Conservation (phyloP, 2,888 invertebrate genomes). For the Pollenia amentaria region DNA sequence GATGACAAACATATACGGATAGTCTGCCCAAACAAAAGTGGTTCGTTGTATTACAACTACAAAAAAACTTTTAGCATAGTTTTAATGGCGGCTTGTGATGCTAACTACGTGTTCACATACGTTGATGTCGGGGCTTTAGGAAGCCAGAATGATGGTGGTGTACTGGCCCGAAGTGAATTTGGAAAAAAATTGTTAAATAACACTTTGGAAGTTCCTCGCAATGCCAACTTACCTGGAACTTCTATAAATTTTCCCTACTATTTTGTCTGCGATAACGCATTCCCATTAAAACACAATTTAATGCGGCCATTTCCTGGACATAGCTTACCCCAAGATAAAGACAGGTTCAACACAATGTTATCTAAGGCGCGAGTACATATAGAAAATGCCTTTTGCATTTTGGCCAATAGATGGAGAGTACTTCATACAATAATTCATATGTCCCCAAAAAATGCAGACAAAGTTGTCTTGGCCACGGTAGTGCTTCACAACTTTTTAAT, state of each 20-base stretch:
- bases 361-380: too few species aligned
- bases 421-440: background rate
- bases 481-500: background rate
- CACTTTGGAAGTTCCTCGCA: background rate
- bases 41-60: background rate
- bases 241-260: background rate
- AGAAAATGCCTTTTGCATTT: too few species aligned
- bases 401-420: background rate
- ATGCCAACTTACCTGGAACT: background rate
- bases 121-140: too few species aligned
- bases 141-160: too few species aligned
- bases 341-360: background rate
- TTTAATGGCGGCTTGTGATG: too few species aligned
- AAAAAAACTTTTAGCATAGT: too few species aligned
- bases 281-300: background rate
- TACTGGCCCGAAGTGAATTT: background rate
- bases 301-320: conserved; percentile 11
- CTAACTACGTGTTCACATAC: too few species aligned
- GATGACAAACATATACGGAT: background rate
- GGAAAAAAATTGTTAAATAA: background rate
- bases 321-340: conserved; percentile 1
- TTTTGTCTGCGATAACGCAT: conserved; percentile 1
- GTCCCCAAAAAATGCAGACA: background rate
- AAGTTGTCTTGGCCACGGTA: background rate
- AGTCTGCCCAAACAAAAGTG: background rate